These are phyloP conservation scores for Hemitrygon akajei DNA, from an alignment of 2,797 vertebrate species.

Conservation along the genomic window DNA sequence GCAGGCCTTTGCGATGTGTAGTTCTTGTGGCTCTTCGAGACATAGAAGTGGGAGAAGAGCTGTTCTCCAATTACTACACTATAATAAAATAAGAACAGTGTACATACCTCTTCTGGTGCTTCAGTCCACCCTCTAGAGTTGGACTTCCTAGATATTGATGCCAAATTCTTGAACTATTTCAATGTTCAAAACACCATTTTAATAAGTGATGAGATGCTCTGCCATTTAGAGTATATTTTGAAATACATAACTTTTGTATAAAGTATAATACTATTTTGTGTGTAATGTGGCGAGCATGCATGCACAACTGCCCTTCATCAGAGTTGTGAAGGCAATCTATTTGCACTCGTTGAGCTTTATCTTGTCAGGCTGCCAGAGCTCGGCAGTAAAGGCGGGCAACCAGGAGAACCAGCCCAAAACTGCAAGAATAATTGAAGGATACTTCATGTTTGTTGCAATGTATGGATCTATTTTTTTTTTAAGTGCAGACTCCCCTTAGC, in stretches of 20 bases:
- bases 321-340: background rate
- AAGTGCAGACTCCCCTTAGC: no score
- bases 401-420: background rate
- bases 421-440: no score
- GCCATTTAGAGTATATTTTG: background rate
- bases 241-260: background rate
- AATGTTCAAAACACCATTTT: background rate
- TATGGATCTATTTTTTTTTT: no score
- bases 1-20: conserved; percentile 72
- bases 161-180: background rate
- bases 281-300: background rate
- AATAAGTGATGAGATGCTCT: background rate
- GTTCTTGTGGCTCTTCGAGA: conserved; percentile 78
- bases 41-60: conserved; percentile 76
- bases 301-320: background rate
- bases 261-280: background rate
- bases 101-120: background rate
- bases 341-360: background rate
- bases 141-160: background rate
- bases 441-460: no score
- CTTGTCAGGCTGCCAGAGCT: background rate
- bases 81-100: conserved; percentile 61
- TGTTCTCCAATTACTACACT: conserved; percentile 93
- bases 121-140: background rate
- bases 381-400: no score